Conservation (phyloP, 2,113 vertebrate genomes). For the Oreotrochilus melanogaster region DNA sequence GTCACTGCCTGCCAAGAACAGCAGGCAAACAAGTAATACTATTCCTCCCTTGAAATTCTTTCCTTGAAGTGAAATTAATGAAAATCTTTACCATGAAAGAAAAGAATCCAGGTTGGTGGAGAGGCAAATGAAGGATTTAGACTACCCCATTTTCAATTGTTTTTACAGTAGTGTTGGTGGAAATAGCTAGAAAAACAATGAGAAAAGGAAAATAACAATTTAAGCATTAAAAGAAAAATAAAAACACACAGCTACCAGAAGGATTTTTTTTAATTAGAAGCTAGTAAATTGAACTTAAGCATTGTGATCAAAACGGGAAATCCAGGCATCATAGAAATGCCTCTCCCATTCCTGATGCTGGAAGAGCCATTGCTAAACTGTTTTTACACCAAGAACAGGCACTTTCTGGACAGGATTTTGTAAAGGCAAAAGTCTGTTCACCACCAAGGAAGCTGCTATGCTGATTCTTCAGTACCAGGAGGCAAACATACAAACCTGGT, state of each 20-base stretch:
- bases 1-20: slow-evolving; percentile 58
- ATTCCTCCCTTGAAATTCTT: slow-evolving; percentile 56
- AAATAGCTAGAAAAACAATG: background rate
- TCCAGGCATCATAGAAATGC: background rate
- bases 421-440: background rate
- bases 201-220: background rate
- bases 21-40: slow-evolving; percentile 43
- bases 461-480: background rate
- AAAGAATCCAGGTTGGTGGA: background rate
- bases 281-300: background rate
- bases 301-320: background rate
- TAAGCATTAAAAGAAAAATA: background rate
- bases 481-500: background rate
- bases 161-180: background rate
- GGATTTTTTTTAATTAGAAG: background rate
- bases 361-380: background rate
- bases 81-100: slow-evolving; percentile 33
- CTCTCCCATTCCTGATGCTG: background rate
- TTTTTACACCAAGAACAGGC: background rate
- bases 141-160: background rate
- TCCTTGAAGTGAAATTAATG: slow-evolving; percentile 58
- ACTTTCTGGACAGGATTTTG: background rate
- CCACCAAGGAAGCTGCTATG: background rate
- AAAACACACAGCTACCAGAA: background rate
- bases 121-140: background rate